Conservation (phyloP, 2,888 invertebrate species). For the Congeria kusceri region DNA sequence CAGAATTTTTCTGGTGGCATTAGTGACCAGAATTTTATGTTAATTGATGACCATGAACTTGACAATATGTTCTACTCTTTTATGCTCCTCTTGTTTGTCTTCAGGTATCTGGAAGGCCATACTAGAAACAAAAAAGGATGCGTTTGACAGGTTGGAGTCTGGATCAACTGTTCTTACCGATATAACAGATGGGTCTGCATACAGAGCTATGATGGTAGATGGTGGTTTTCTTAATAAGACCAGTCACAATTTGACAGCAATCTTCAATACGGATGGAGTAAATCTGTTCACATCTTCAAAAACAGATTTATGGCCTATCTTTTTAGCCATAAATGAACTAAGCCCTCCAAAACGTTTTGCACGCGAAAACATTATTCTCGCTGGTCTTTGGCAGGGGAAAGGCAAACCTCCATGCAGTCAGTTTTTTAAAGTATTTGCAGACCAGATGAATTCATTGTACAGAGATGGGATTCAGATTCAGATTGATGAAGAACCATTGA, state of each 20-base stretch:
- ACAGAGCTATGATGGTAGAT: conserved; percentile 15
- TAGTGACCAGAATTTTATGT: too few relatives aligned
- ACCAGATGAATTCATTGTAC: conserved; percentile 30
- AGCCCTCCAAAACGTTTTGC: conserved; percentile 33
- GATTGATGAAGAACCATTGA: conserved; percentile 18
- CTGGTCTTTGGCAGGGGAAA: conserved; percentile 57
- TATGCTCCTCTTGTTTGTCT: conserved; percentile 11
- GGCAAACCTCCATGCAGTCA: conserved; percentile 46
- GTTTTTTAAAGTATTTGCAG: conserved; percentile 28
- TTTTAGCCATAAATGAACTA: conserved; percentile 49
- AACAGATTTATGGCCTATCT: conserved; percentile 56
- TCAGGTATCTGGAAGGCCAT: conserved; percentile 34
- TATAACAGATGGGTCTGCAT: conserved; percentile 36
- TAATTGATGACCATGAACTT: too few relatives aligned
- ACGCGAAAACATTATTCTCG: conserved; percentile 43
- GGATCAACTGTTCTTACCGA: conserved; percentile 24
- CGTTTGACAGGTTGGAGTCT: not conserved
- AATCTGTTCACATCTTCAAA: conserved; percentile 40
- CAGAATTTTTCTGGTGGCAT: too few relatives aligned
- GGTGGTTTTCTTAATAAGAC: conserved; percentile 7
- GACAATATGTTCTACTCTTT: too few relatives aligned
- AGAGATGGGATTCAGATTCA: conserved; percentile 43
- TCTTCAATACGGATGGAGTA: conserved; percentile 50
- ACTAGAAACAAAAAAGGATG: not conserved
- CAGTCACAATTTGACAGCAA: conserved; percentile 23